These are phyloP conservation scores for Avahi laniger DNA, from an alignment of 2,797 vertebrate genomes.

Conservation along the genomic window DNA sequence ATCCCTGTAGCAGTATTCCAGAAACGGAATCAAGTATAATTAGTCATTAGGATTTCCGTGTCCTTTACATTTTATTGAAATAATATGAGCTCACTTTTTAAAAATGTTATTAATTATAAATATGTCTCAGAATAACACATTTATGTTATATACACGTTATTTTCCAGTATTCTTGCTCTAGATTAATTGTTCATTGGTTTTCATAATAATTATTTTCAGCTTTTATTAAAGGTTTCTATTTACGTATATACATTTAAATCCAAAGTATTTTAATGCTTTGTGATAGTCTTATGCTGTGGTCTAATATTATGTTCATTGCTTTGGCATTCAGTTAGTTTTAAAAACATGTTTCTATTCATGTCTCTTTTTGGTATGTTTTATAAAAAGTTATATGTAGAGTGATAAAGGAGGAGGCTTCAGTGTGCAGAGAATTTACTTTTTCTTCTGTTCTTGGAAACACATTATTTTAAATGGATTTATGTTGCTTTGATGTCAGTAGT, in stretches of 20 bases:
- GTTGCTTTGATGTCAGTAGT: background rate
- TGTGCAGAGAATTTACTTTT: constrained; percentile 15
- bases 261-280: background rate
- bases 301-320: background rate
- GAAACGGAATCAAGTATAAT: background rate
- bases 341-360: background rate
- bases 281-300: background rate
- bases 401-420: background rate
- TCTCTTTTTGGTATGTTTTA: background rate
- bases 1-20: background rate
- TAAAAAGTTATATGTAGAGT: background rate
- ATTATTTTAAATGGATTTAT: background rate
- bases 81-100: background rate
- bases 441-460: background rate
- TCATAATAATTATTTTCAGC: background rate
- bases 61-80: constrained; percentile 48
- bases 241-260: background rate
- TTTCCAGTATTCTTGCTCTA: background rate
- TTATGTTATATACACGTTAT: background rate
- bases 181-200: background rate
- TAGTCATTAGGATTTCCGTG: background rate
- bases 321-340: background rate
- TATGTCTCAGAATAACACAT: background rate
- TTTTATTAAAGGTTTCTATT: background rate
- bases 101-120: background rate